Conservation (phyloP, 2,888 invertebrate genomes). For the Nomada lathburiana region DNA sequence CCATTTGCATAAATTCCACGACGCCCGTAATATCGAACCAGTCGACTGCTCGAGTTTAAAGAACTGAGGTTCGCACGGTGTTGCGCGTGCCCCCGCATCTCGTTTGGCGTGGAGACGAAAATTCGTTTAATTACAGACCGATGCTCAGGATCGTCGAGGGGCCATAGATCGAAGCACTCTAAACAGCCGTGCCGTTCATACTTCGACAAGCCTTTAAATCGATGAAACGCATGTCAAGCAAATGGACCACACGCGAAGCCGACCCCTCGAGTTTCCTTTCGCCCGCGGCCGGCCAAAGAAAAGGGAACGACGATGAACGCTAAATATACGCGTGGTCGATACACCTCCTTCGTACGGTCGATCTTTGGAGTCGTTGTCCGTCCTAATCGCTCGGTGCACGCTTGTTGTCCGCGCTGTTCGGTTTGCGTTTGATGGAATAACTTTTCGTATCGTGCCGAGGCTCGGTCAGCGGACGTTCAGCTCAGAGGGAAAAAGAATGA, state of each 20-base stretch:
- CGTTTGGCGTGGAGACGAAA: neutral
- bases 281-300: neutral
- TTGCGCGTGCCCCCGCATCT: neutral
- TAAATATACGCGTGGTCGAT: constrained; percentile 38
- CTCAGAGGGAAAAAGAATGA: neutral
- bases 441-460: too few relatives aligned
- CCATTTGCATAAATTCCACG: constrained; percentile 22
- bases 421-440: neutral
- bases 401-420: constrained; percentile 12
- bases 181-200: constrained; percentile 12
- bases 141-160: neutral
- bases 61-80: neutral
- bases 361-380: neutral
- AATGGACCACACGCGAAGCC: constrained; percentile 30
- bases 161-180: neutral
- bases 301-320: constrained; percentile 18
- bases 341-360: constrained; percentile 7
- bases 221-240: constrained; percentile 12
- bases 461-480: neutral
- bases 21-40: neutral
- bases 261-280: neutral
- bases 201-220: neutral
- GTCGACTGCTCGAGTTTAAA: neutral
- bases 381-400: neutral
- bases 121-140: neutral